Conservation (phyloP, 2,113 vertebrate species). For the Glaucidium brasilianum region DNA sequence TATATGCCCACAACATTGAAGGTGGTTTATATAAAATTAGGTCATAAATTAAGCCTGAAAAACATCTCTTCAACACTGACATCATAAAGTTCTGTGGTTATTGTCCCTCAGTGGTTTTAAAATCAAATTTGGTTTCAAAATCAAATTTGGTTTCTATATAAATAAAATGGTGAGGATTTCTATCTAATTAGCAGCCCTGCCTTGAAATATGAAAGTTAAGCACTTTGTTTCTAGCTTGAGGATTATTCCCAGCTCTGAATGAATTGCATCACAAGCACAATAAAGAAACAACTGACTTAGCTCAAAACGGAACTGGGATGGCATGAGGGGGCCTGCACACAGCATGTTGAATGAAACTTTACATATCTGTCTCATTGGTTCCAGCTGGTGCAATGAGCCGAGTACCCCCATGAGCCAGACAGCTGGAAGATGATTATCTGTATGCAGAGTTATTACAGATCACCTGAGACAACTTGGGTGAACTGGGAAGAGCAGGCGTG, state of each 20-base stretch:
- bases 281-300: constrained; percentile 7
- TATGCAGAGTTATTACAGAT: neutral
- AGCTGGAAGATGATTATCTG: neutral
- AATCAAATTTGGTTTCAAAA: constrained; percentile 41
- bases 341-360: neutral
- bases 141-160: constrained; percentile 40
- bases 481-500: neutral
- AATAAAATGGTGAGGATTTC: constrained; percentile 33
- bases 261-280: neutral
- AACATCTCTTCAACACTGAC: neutral
- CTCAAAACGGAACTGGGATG: neutral
- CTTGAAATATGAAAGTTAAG: constrained; percentile 31
- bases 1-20: neutral
- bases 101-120: constrained; percentile 36
- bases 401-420: neutral
- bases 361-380: neutral
- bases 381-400: neutral
- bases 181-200: constrained; percentile 44
- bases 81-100: constrained; percentile 28
- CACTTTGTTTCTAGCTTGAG: constrained; percentile 22
- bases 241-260: constrained; percentile 13
- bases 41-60: constrained; percentile 20
- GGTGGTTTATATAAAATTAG: neutral
- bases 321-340: neutral
- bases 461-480: neutral